Percentiles rank a stretch among this genome's conserved stretches.
These are phyloP conservation scores for Triplophysa siluroides DNA, from an alignment of 2,113 vertebrate species.

Conservation along the genomic window DNA sequence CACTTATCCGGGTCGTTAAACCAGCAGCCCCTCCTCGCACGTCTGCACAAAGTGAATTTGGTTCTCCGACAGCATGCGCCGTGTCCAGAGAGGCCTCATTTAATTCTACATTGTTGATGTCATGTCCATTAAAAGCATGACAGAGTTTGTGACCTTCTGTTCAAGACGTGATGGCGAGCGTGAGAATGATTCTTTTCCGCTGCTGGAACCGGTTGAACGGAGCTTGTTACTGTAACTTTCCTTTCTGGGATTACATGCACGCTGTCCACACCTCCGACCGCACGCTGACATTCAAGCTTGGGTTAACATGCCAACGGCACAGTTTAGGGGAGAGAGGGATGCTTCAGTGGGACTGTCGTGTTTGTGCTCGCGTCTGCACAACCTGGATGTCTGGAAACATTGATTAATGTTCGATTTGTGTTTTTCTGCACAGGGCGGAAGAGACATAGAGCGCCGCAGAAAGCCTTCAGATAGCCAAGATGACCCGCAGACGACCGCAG, in stretches of 20 bases:
- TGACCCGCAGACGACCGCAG: slow-evolving; percentile 49
- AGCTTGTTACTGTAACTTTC: slow-evolving; percentile 52
- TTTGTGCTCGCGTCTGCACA: neutral
- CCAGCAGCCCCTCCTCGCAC: neutral
- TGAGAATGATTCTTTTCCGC: neutral
- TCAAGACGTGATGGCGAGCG: neutral
- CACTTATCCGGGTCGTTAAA: neutral
- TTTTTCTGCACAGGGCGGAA: slow-evolving; percentile 48
- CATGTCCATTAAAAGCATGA: neutral
- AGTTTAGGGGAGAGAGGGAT: slow-evolving; percentile 6
- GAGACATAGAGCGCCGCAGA: slow-evolving; percentile 46
- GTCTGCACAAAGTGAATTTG: neutral
- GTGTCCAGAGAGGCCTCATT: neutral
- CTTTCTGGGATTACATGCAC: slow-evolving; percentile 55
- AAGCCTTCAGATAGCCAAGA: slow-evolving; percentile 46
- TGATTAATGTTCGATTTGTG: neutral
- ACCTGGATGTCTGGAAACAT: neutral
- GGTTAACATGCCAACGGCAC: slow-evolving; percentile 43
- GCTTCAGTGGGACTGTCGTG: slow-evolving; percentile 40
- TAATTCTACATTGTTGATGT: neutral
- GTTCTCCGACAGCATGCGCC: neutral
- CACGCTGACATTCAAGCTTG: slow-evolving; percentile 48
- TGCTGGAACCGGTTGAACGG: slow-evolving; percentile 18
- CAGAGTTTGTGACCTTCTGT: slow-evolving; percentile 1
- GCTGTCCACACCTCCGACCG: slow-evolving; percentile 50